A percentile compares a stretch with the other conserved stretches of the same genome.
Evolutionary conservation across 1,140 invertebrate species (phyloP).

Genomic region (Drosophila guanche): DNA sequence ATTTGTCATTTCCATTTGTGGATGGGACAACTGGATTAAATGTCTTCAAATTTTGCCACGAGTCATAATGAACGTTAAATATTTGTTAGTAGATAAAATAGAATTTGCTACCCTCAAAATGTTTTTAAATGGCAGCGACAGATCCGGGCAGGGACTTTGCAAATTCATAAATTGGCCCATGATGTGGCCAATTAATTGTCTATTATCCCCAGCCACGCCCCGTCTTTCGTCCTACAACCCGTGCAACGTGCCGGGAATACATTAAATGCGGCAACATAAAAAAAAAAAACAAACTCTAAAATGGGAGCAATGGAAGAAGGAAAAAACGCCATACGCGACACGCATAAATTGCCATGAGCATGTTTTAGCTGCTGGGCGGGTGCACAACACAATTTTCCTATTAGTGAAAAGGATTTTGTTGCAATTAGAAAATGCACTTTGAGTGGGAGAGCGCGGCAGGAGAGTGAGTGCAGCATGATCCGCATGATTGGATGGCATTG

Average conservation of each 20-base stretch:
- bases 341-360: slow-evolving; percentile 62
- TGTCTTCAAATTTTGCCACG: neutral
- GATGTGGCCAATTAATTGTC: neutral
- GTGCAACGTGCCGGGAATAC: slow-evolving; percentile 26
- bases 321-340: slow-evolving; percentile 44
- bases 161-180: slow-evolving; percentile 5
- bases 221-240: neutral
- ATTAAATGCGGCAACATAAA: slow-evolving; percentile 8
- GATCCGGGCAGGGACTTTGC: too few species aligned
- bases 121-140: neutral
- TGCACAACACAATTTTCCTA: slow-evolving; percentile 74
- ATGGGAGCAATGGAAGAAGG: slow-evolving; percentile 1
- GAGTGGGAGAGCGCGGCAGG: neutral
- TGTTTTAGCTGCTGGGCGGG: neutral
- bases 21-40: slow-evolving; percentile 5
- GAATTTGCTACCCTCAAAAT: neutral
- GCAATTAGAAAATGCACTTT: slow-evolving; percentile 80
- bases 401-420: slow-evolving; percentile 74
- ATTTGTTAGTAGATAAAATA: too few species aligned
- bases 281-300: slow-evolving; percentile 17
- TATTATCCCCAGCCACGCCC: neutral
- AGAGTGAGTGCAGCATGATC: neutral
- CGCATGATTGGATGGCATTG: slow-evolving; percentile 18
- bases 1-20: slow-evolving; percentile 29
- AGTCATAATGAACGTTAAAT: too few species aligned